Percentiles rank a stretch among this genome's conserved stretches.
Conservation (phyloP, 2,888 invertebrate species). For the Brachylomia viminalis region DNA sequence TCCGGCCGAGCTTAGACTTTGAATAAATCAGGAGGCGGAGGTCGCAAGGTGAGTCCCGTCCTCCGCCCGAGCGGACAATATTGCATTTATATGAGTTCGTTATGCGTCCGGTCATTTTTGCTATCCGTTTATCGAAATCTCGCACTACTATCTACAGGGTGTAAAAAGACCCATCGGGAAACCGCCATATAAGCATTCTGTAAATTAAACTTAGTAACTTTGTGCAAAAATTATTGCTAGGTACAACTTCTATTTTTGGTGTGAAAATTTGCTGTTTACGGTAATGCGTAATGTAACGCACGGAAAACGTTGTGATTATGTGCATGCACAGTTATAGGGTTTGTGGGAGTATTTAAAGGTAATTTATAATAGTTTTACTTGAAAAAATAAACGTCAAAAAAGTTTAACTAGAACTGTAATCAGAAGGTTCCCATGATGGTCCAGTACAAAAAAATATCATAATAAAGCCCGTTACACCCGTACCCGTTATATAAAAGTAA, state of each 20-base stretch:
- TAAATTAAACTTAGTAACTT: background rate
- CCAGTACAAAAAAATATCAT: background rate
- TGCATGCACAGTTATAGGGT: background rate
- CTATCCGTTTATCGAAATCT: slow-evolving; percentile 69
- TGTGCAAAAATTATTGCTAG: background rate
- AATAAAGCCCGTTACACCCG: too few species aligned
- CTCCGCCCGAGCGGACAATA: slow-evolving; percentile 71
- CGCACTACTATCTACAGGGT: background rate
- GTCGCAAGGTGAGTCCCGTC: slow-evolving; percentile 74
- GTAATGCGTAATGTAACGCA: background rate
- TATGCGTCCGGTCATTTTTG: slow-evolving; percentile 71
- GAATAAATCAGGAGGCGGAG: slow-evolving; percentile 80
- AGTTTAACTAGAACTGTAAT: background rate
- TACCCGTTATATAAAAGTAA: slow-evolving; percentile 63
- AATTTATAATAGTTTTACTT: background rate
- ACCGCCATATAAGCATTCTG: background rate
- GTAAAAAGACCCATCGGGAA: background rate
- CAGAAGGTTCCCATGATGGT: background rate
- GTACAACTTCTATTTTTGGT: background rate
- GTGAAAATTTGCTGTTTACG: background rate
- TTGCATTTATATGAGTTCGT: slow-evolving; percentile 83
- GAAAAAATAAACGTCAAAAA: background rate
- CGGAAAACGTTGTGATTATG: background rate
- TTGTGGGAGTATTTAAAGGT: background rate
- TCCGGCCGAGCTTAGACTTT: slow-evolving; percentile 75